phyloP scores from a whole-genome alignment of 2,113 vertebrate genomes.

The Alethe castanea region DNA sequence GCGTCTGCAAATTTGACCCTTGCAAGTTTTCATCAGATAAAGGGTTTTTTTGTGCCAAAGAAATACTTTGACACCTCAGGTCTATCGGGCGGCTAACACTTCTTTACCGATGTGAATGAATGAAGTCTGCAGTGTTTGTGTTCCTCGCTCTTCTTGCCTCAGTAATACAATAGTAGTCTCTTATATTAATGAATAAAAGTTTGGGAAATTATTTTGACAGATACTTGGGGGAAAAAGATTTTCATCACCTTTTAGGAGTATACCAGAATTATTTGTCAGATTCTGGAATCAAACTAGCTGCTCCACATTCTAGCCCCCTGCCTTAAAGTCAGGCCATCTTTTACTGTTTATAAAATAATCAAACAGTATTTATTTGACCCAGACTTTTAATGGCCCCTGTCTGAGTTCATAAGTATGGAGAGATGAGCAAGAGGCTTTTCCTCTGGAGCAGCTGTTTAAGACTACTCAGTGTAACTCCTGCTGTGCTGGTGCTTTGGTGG shows the following conservation, averaged over 20 bases:
- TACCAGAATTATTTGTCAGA: neutral
- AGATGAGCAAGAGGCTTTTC: neutral
- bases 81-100: neutral
- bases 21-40: neutral
- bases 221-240: neutral
- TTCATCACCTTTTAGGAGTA: neutral
- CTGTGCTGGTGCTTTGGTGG: neutral
- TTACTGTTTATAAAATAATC: constrained; percentile 10
- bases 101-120: neutral
- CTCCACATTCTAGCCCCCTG: neutral
- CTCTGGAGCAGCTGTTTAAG: neutral
- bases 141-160: neutral
- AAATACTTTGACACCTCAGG: neutral
- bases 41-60: neutral
- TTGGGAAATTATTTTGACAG: neutral
- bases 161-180: neutral
- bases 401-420: neutral
- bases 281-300: neutral
- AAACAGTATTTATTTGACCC: constrained; percentile 23
- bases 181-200: neutral
- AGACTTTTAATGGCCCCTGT: neutral
- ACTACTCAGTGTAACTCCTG: neutral
- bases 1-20: neutral
- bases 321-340: neutral
- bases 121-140: neutral